Conservation (phyloP, 1,140 invertebrate species). For the Anadara kagoshimensis region DNA sequence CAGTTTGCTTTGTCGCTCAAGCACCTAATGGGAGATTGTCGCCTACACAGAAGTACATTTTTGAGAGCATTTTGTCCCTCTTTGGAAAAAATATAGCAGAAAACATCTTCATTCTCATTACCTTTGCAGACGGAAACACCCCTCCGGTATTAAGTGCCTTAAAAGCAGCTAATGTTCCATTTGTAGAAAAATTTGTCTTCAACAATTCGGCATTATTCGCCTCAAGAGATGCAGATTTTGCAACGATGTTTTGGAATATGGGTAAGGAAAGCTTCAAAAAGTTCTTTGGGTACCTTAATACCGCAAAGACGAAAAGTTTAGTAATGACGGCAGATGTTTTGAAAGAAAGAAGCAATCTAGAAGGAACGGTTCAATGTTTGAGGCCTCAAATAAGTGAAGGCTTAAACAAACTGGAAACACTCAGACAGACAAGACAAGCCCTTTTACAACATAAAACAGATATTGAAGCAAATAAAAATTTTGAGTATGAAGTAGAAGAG, state of each 20-base stretch:
- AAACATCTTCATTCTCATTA: slow-evolving; percentile 45
- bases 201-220: slow-evolving; percentile 22
- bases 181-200: slow-evolving; percentile 11
- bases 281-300: slow-evolving; percentile 28
- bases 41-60: slow-evolving; percentile 37
- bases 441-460: slow-evolving; percentile 35
- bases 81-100: slow-evolving; percentile 50
- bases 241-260: slow-evolving; percentile 34
- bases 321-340: slow-evolving; percentile 38
- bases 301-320: slow-evolving; percentile 31
- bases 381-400: slow-evolving; percentile 28
- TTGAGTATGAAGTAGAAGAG: slow-evolving; percentile 28
- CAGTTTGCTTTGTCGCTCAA: too few relatives aligned
- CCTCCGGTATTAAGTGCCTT: slow-evolving; percentile 39
- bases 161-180: slow-evolving; percentile 14
- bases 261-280: slow-evolving; percentile 22
- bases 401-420: slow-evolving; percentile 13
- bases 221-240: slow-evolving; percentile 9
- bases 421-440: slow-evolving; percentile 24
- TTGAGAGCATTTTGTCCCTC: slow-evolving; percentile 40
- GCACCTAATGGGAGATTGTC: too few relatives aligned
- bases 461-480: slow-evolving; percentile 45
- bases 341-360: slow-evolving; percentile 19
- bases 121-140: slow-evolving; percentile 43
- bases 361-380: slow-evolving; percentile 26